Evolutionary conservation across 92 coral and sea anemone species (phyloP).

Genomic region (Virgularia gustaviana): DNA sequence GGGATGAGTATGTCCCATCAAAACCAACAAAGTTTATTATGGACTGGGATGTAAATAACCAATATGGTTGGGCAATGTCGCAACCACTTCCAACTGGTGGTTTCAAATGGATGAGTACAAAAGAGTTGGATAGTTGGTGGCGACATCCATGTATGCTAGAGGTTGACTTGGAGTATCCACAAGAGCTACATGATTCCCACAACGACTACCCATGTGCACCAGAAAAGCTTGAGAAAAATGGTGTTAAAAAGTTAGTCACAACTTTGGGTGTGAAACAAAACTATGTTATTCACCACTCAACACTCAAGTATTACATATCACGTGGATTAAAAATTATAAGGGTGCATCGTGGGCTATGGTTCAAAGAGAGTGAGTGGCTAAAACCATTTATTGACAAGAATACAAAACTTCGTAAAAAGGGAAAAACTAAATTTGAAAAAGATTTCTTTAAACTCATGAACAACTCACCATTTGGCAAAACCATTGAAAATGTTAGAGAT

Average conservation of each 20-base stretch:
- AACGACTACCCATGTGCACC: too few species aligned
- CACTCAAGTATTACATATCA: background rate
- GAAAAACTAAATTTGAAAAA: background rate
- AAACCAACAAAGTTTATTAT: background rate
- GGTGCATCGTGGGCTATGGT: background rate
- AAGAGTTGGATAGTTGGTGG: background rate
- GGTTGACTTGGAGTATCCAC: too few species aligned
- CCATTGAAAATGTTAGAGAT: background rate
- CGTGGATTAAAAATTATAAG: background rate
- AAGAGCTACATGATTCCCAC: constrained; percentile 12
- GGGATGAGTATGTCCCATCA: background rate
- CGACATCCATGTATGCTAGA: too few species aligned
- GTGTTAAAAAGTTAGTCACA: background rate
- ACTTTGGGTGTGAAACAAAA: background rate
- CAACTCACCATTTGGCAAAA: background rate
- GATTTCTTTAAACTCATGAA: too few species aligned
- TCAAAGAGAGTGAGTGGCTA: background rate
- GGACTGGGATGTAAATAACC: constrained; percentile 3
- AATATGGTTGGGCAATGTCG: constrained; percentile 11
- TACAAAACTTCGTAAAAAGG: background rate
- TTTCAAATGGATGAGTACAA: too few species aligned
- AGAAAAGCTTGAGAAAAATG: background rate
- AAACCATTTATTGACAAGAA: background rate
- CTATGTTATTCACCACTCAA: background rate
- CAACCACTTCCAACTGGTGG: too few species aligned